Base-by-base conservation (phyloP, 2,113 vertebrate genomes). In the Trichechus manatus region DNA sequence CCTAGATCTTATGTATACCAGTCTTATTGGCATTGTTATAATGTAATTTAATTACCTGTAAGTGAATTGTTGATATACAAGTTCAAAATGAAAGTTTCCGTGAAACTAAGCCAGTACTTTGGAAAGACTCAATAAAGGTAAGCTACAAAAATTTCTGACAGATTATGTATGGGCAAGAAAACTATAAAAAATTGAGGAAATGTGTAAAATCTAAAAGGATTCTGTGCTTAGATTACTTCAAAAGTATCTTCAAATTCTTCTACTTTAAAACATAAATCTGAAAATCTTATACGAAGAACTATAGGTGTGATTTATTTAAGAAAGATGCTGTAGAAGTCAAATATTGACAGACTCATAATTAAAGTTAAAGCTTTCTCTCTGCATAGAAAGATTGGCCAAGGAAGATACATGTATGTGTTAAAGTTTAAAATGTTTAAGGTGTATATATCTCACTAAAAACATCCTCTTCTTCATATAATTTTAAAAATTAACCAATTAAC, bases 71-170 rank as follows among this genome's bases (percentile, higher is more conserved):
- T 94, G 50, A 19, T 27, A 85, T 81, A 66, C 42, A 56, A 85
- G 31, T 87, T 79, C 70, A 92, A 90, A 87, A 68, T 79, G 53
- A 81, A 84, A 74, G 47, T 83, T 92, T 72, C 70, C 74, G 0
- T 80, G 39, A 93, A 82, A 89, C 13, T 72, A 82, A 96, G 59
- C 72, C 64, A 36, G 6, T n/a, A 3, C 31, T 83, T 95, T 63
- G 39, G 61, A 94, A 87, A 80, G 63, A 75, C 27, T 63, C 13
- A 70, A 14, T 83, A 79, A 83, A 90, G 81, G 22, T 56, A 7
- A 87, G 25, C 74, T 79, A 44, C 20, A 79, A 90, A 84, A 80
- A 27, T 22, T 74, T 89, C 36, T 97, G 25, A 84, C 44, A 72
- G 83, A 82, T 78, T 70, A 29, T 39, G 11, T 23, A 4, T 94